A percentile compares a stretch with the other conserved stretches of the same genome.
phyloP scores from a whole-genome alignment of 2,888 invertebrate species.

The Pammene aurita region DNA sequence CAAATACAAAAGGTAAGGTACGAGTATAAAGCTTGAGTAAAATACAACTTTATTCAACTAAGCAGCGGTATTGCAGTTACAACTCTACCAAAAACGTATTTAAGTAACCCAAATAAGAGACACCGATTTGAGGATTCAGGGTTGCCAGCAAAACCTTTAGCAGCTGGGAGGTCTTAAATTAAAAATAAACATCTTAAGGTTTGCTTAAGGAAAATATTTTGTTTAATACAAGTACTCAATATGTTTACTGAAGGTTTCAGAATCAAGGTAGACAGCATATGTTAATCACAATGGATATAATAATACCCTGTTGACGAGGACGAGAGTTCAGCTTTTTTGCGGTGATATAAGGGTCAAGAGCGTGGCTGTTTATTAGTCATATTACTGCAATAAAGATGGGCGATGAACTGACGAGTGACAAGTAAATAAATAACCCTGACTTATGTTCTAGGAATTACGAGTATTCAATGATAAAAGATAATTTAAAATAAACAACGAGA shows the following conservation, averaged over 20 bases:
- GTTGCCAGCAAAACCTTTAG: slow-evolving; percentile 36
- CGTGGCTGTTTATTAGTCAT: slow-evolving; percentile 12
- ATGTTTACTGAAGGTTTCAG: slow-evolving; percentile 47
- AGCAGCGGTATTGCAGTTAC: slow-evolving; percentile 33
- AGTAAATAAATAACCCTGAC: slow-evolving; percentile 1
- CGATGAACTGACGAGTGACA: neutral
- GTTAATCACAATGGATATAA: slow-evolving; percentile 41
- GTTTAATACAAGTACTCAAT: slow-evolving; percentile 40
- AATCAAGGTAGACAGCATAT: slow-evolving; percentile 51
- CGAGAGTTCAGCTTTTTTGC: slow-evolving; percentile 26
- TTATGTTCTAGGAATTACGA: slow-evolving; percentile 9
- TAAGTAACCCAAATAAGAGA: slow-evolving; percentile 37
- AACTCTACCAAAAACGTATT: slow-evolving; percentile 36
- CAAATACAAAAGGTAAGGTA: neutral
- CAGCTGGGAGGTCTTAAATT: slow-evolving; percentile 50
- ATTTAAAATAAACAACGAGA: neutral
- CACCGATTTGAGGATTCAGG: slow-evolving; percentile 40
- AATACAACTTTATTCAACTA: slow-evolving; percentile 2
- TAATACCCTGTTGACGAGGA: slow-evolving; percentile 35
- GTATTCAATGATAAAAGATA: neutral
- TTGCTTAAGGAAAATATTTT: slow-evolving; percentile 49
- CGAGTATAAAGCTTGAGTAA: neutral
- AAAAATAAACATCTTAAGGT: slow-evolving; percentile 47
- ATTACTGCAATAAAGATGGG: slow-evolving; percentile 7
- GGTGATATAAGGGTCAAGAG: slow-evolving; percentile 33